A percentile compares a stretch with the other conserved stretches of the same genome.
These are phyloP conservation scores for Drosophila mayaguana DNA, from an alignment of 2,888 invertebrate genomes.

Conservation along the genomic window DNA sequence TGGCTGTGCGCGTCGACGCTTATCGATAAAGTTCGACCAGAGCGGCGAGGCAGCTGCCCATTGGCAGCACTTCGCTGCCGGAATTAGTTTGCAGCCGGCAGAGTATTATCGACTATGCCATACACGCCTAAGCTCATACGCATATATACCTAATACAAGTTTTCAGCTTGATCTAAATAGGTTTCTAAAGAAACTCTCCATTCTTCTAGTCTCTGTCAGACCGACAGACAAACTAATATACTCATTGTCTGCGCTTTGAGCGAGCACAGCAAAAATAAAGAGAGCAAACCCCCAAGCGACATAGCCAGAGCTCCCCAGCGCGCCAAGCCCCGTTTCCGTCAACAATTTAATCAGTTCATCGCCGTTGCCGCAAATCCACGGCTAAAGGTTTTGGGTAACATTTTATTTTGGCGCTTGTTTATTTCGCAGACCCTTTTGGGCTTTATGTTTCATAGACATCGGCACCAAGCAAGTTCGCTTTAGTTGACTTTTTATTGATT, in stretches of 20 bases:
- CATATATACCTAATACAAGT: not conserved
- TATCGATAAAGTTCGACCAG: constrained; percentile 75
- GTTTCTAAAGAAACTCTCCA: not conserved
- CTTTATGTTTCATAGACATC: constrained; percentile 52
- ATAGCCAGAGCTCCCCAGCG: not conserved
- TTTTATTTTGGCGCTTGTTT: constrained; percentile 52
- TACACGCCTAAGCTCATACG: not conserved
- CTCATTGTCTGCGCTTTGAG: not conserved
- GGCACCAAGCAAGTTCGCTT: constrained; percentile 58
- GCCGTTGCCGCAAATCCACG: constrained; percentile 66
- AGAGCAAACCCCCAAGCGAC: constrained; percentile 44
- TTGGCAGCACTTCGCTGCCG: constrained; percentile 64
- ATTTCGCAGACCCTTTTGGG: constrained; percentile 65
- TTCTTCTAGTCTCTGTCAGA: not conserved
- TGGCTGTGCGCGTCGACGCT: constrained; percentile 50
- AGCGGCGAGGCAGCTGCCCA: constrained; percentile 9
- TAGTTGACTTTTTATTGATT: constrained; percentile 69
- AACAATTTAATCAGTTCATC: constrained; percentile 79
- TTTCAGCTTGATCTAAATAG: not conserved
- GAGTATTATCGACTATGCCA: not conserved
- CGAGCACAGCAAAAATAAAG: constrained; percentile 1
- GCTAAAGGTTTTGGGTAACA: constrained; percentile 59
- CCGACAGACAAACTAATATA: not conserved
- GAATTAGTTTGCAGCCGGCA: constrained; percentile 62
- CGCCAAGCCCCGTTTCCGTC: constrained; percentile 49